Base-by-base conservation (phyloP, 2,888 invertebrate species). In the Drosophila quinaria region DNA sequence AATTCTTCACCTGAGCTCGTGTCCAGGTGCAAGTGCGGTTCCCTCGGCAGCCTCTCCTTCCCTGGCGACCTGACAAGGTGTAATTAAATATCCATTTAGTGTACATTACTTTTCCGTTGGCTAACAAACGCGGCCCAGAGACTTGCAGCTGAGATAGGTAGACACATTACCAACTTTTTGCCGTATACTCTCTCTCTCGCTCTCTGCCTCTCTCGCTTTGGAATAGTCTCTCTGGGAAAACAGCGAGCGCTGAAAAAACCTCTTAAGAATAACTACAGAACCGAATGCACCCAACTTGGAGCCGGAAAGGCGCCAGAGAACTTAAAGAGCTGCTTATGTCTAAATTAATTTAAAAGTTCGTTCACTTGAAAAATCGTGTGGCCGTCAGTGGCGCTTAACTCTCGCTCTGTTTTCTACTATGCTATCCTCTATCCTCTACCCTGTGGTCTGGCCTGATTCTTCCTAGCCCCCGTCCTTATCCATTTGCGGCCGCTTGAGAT, bases 271-370 rank as follows among this genome's bases (percentile, higher is more conserved):
- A 50, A 46, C 56, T 51, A 29, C 67, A 55, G 63, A 42, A 51
- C 19, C 54, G 19, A 70, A 35, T 54, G 70, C 74, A 76, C 46
- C 51, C 76, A 52, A 61, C 56, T 47, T 51, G 56, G 15, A 29
- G 42, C 15, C 58, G 46, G 65, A 64, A 52, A 82, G 58, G 29
- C 41, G 37, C 22, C 58, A 46, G 67, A 64, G 58, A 82, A 88
- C 76, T 89, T 87, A 85, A 89, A 87, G 87, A 87, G 83, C 81
- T 74, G 74, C 89, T 81, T 87, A 79, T 81, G 77, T 85, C 89
- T 74, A 85, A 89, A 89, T 89, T 89, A 89, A 89, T 85, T 89
- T 85, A 73, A 87, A 87, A 89, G 86, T 89, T 87, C 81, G 81
- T 79, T 85, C 89, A 87, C 87, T 89, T 87, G 79, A 87, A 89